Evolutionary conservation across 2,797 vertebrate species (phyloP).

Genomic region (Melanotaenia boesemani): DNA sequence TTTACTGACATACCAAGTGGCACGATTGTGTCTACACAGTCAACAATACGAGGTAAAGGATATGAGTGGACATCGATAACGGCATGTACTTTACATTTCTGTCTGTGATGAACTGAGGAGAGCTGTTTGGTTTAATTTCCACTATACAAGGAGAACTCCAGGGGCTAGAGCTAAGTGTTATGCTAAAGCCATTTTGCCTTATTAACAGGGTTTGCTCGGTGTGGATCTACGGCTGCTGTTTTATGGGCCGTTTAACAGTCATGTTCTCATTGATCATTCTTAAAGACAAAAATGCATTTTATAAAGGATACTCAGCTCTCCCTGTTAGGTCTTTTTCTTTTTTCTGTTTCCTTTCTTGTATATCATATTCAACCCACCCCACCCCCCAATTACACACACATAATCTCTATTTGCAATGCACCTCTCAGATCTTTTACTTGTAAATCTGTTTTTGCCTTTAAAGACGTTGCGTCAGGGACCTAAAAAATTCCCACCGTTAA

Average conservation of each 20-base stretch:
- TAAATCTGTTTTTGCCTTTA: constrained; percentile 65
- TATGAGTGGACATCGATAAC: no score
- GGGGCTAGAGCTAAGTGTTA: no score
- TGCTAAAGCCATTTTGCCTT: no score
- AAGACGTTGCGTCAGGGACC: constrained; percentile 45
- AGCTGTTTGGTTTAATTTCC: no score
- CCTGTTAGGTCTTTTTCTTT: constrained; percentile 28
- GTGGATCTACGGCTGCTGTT: no score
- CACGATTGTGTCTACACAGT: no score
- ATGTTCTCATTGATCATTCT: constrained; percentile 19
- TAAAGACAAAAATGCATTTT: constrained; percentile 32
- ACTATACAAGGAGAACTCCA: no score
- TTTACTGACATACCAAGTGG: no score
- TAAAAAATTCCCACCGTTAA: constrained; percentile 29
- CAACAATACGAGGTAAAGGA: no score
- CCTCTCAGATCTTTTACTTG: constrained; percentile 65
- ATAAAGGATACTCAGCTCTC: constrained; percentile 43
- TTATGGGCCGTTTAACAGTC: not conserved
- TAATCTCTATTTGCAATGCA: constrained; percentile 18
- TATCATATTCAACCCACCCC: constrained; percentile 23
- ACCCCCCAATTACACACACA: not conserved
- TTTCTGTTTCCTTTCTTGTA: constrained; percentile 52
- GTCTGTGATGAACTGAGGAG: no score
- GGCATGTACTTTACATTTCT: no score
- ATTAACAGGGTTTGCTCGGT: no score